Evolutionary conservation across 1,140 invertebrate genomes (phyloP), one percentile per base, ranked within the genome.

Genomic region (Bicyclus anynana): DNA sequence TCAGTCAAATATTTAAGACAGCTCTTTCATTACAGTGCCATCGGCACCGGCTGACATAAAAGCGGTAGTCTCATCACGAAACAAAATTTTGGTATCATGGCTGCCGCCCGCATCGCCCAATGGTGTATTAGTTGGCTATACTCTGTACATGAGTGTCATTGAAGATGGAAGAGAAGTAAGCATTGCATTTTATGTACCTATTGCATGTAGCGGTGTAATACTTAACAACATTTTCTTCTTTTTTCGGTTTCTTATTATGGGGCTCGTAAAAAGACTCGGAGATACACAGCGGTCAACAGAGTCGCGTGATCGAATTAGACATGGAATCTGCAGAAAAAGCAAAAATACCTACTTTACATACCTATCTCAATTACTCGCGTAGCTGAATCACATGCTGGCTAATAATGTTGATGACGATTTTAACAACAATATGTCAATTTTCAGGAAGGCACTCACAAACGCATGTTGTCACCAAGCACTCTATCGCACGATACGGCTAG

Each of bases 1-100:
- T 12, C 40, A 23, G 9, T 26, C 14, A 18, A 2, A 23, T 23
- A 23, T 23, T 23, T 23, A 23, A 23, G 7, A 23, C 23, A 23
- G 7, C 0, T 56, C 9, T 58, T 62, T 14, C 21, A 65, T 85
- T 88, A 55, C 79, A 95, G 93, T 97, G 62, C 97, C 97, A 38
- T 95, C 94, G 60, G 91, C 94, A 29, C 97, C 97, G 37, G 94
- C 94, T 3, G 93, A 94, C 65, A 96, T 98, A 38, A 98, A 98
- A 89, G 96, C 96, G 1, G 92, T 96, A 26, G 92, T 96, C 10
- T 95, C 94, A 58, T 95, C 94, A 21, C 89, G 93, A 23, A 95
- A 94, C 60, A 95, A 95, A 75, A 94, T 98, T 53, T 89, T 97
- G 20, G 93, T 98, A 7, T 95, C 96, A 5, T 98, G 97, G 95